These are phyloP conservation scores for Atta texana DNA, from an alignment of 1,140 invertebrate genomes.

Conservation along the genomic window DNA sequence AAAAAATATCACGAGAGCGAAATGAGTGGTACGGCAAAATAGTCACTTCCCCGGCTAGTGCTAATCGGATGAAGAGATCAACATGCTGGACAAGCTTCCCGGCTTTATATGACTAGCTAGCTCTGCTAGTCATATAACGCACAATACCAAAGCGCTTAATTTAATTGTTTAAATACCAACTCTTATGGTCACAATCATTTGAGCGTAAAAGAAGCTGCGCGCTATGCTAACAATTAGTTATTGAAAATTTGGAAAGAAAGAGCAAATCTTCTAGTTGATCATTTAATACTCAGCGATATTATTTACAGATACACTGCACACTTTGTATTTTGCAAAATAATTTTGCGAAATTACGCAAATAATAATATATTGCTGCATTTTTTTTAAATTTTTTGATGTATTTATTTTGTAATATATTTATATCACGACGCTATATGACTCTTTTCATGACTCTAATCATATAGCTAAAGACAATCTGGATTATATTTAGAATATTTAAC, in stretches of 20 bases:
- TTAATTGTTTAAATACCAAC: conserved; percentile 61
- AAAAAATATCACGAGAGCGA: conserved; percentile 46
- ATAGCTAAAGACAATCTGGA: no score
- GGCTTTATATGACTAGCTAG: conserved; percentile 59
- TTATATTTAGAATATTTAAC: background rate
- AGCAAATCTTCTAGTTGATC: background rate
- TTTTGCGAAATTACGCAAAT: background rate
- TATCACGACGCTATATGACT: background rate
- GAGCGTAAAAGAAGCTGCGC: background rate
- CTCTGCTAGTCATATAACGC: conserved; percentile 62
- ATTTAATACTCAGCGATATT: background rate
- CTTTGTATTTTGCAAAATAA: background rate
- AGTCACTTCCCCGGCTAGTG: conserved; percentile 63
- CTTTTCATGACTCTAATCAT: background rate
- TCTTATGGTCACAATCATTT: background rate
- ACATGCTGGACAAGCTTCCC: conserved; percentile 74
- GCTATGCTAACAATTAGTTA: background rate
- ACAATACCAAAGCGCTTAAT: conserved; percentile 46
- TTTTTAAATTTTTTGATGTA: background rate
- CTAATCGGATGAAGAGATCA: conserved; percentile 82
- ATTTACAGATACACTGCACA: background rate
- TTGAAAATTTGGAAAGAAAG: background rate
- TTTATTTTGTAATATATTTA: background rate
- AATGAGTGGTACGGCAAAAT: conserved; percentile 54
- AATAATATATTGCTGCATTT: background rate